Evolutionary conservation across 2,888 invertebrate genomes (phyloP), one percentile per base, ranked within the genome.

Genomic region (Arge pagana): DNA sequence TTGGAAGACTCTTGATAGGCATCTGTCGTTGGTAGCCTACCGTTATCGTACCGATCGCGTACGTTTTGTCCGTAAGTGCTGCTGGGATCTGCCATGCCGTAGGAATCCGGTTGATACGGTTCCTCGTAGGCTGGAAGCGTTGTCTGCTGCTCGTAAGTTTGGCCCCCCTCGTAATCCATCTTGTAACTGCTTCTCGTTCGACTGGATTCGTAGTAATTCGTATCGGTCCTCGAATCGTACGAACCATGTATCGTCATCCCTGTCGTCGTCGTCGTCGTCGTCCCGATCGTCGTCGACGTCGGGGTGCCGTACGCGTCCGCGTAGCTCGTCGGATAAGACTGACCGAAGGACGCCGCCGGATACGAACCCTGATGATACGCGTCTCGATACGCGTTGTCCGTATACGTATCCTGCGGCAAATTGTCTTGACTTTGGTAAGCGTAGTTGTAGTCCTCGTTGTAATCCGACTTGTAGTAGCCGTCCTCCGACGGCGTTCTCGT

Each of bases 391-490:
- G 54, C 52, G 13, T 59, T 61, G 28, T 61, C 62, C 7, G 51
- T 51, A 53, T 60, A 64, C 48, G 59, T 56, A 51, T 70, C 71
- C 53, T 73, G 71, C 49, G 80, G 80, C 61, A 84, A 74, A 74
- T 84, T 86, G 74, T 86, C 86, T 65, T 82, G 83, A 76, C 85
- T 86, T 65, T 82, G 82, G 78, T 87, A 87, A 74, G 85, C 85
- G 74, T 85, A 84, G 74, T 85, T 87, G 70, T 86, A 86, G 75
- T 87, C 84, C 70, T 87, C 85, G 73, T 85, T 85, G 74, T 85
- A 86, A 57, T 77, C 79, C 59, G 71, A 74, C 56, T 72, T 72
- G 60, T 78, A 77, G 59, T 78, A 79, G 62, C 63, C 68, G 60
- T 76, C 72, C 57, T 75, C 68, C 51, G 70, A 68, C 59, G 71